Base-by-base conservation (phyloP, 2,113 vertebrate genomes). In the Prunella himalayana region DNA sequence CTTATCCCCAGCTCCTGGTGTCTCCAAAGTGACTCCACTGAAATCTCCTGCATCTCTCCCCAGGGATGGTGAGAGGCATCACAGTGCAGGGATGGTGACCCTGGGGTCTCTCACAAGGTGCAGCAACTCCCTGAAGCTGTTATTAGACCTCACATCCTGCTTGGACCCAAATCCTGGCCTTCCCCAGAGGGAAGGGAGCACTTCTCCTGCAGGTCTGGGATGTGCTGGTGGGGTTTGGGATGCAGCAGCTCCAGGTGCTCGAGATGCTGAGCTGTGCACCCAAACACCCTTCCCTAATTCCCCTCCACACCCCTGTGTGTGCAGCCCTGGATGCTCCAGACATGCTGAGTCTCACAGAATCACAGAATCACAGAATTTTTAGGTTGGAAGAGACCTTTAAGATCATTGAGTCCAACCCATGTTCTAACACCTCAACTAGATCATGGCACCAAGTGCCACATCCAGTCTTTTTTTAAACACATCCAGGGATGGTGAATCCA, bases 81-180 rank as follows among this genome's bases (percentile, higher is more conserved):
- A 9, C 17, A 6, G 44, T 10, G 57, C 65, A n/a, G 13, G 1
- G 30, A 18, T 0, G 31, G 27, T 33, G 37, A 6, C 15, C 9
- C 31, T 11, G 76, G 12, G 9, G 18, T 20, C 4, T 2, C 20
- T 53, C 17, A 7, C 19, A 5, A 3, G 45, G 10, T 19, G n/a
- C 37, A 37, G 41, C 0, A 0, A 2, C 4, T 10, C 9, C 35
- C 35, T 3, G 5, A n/a, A 17, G 35, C 54, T 0, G 2, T n/a
- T 39, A 9, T 27, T 3, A 6, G n/a, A 8, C 2, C 0, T 69
- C 0, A 3, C 8, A 5, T 3, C 3, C 11, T 1, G 0, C 13
- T 64, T 54, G 57, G 69, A 64, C 22, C 11, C 1, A 1, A 18
- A 8, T 14, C 53, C 65, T 2, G 1, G 2, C 73, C 39, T 21